Conservation (phyloP, 2,888 invertebrate genomes). For the Agonum fuliginosum region DNA sequence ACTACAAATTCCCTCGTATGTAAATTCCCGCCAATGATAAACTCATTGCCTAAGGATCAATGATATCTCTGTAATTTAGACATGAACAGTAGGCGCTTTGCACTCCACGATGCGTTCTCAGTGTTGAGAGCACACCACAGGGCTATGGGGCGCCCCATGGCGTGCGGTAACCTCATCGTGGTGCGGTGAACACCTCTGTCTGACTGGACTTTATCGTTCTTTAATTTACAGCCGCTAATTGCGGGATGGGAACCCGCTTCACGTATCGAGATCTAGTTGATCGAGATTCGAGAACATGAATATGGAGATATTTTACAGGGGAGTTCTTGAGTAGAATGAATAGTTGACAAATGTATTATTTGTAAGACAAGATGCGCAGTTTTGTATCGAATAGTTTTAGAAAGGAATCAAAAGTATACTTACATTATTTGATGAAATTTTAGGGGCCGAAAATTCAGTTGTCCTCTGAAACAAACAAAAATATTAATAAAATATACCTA, state of each 20-base stretch:
- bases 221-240: conserved; percentile 72
- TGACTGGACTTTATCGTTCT: conserved; percentile 67
- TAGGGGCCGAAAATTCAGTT: too few relatives aligned
- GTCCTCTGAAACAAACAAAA: too few relatives aligned
- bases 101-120: conserved; percentile 58
- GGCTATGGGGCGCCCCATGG: neutral
- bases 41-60: conserved; percentile 60
- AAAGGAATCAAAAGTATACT: too few relatives aligned
- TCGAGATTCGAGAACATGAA: conserved; percentile 5
- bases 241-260: conserved; percentile 68
- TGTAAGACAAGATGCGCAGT: too few relatives aligned
- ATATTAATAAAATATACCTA: too few relatives aligned
- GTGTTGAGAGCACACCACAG: neutral
- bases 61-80: conserved; percentile 62
- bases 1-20: neutral
- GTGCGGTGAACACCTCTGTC: conserved; percentile 56
- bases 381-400: too few relatives aligned
- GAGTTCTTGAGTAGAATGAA: too few relatives aligned
- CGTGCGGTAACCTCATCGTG: conserved; percentile 53
- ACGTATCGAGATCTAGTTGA: conserved; percentile 67
- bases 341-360: too few relatives aligned
- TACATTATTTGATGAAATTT: too few relatives aligned
- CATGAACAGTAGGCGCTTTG: conserved; percentile 62
- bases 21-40: conserved; percentile 61
- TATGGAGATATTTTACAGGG: too few relatives aligned